Evolutionary conservation across 2,113 vertebrate species (phyloP), one percentile per base, ranked within the genome.

Genomic region (Melospiza melodia): DNA sequence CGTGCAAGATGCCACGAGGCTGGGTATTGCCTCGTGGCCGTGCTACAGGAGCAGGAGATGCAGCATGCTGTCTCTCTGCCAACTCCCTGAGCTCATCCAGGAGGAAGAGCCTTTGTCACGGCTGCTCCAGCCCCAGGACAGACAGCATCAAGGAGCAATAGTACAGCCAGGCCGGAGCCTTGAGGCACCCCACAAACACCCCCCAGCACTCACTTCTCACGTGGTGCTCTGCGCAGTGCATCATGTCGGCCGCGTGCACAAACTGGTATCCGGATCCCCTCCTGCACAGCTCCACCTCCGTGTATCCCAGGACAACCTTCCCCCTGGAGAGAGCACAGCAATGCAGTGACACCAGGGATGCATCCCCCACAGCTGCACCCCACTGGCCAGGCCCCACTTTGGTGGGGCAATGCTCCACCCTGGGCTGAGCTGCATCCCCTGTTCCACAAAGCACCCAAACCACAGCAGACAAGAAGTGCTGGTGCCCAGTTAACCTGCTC

Each of bases 221-320:
- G 7, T 99, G 98, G 51, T 92, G 98, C 90, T 99, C 98, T 0
- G 98, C 98, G 0, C 98, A 98, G 97, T 98, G 44, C 98, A 98
- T 98, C 98, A 98, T 95, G 71, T 99, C 98, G 0, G 98, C 98
- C 0, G 94, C 95, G 0, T 99, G 98, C 94, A 98, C 96, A 87
- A 98, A 98, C 89, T 98, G 98, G 95, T 98, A 99, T 3, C 98
- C 98, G 0, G 98, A 98, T 5, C 98, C 98, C 31, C 52, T 97
- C 87, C 95, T 97, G 54, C 97, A 98, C 68, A 99, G 94, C 41
- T 99, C 98, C 0, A 37, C 82, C 74, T 98, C 98, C 0, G 97
- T 97, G 74, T 99, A 98, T 18, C 98, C 98, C 96, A 99, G 96
- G 23, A 95, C 52, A 59, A 85, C 49, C 54, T 77, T 89, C 9